Percentiles rank a stretch among this genome's conserved stretches.
Evolutionary conservation across 2,113 vertebrate species (phyloP).

Genomic region (Geococcyx californianus): DNA sequence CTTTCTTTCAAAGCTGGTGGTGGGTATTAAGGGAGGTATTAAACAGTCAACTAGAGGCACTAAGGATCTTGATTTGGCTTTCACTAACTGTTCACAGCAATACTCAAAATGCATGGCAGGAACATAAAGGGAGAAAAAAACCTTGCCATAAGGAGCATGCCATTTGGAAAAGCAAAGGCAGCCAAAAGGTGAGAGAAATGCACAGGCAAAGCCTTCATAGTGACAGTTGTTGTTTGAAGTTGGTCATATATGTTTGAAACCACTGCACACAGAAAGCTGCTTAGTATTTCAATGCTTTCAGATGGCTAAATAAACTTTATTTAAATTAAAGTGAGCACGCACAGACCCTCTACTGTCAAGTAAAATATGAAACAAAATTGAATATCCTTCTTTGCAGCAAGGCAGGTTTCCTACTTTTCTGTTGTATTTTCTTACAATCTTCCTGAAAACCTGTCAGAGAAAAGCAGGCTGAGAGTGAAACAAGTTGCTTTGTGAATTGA

Average conservation of each 20-base stretch:
- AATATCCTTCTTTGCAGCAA: not conserved
- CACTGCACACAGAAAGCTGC: not conserved
- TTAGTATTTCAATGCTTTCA: not conserved
- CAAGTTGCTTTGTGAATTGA: not conserved
- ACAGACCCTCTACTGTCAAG: not conserved
- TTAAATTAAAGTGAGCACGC: not conserved
- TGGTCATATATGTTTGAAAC: not conserved
- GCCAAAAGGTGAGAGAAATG: not conserved
- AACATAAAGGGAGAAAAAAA: constrained; percentile 17
- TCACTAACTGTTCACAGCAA: not conserved
- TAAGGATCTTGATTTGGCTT: not conserved
- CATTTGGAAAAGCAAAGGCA: constrained; percentile 1
- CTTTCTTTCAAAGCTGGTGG: not conserved
- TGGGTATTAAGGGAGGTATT: not conserved
- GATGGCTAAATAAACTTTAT: not conserved
- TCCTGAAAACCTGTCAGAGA: not conserved
- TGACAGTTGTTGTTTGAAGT: not conserved
- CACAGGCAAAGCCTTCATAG: not conserved
- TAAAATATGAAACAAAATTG: not conserved
- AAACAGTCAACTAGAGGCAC: not conserved
- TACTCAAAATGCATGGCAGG: not conserved
- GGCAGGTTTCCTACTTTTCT: not conserved
- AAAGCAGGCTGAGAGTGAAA: not conserved
- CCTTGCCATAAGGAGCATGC: not conserved
- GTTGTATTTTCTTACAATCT: not conserved